These are phyloP conservation scores for Brenthis ino DNA, from an alignment of 2,888 invertebrate species.

Conservation along the genomic window DNA sequence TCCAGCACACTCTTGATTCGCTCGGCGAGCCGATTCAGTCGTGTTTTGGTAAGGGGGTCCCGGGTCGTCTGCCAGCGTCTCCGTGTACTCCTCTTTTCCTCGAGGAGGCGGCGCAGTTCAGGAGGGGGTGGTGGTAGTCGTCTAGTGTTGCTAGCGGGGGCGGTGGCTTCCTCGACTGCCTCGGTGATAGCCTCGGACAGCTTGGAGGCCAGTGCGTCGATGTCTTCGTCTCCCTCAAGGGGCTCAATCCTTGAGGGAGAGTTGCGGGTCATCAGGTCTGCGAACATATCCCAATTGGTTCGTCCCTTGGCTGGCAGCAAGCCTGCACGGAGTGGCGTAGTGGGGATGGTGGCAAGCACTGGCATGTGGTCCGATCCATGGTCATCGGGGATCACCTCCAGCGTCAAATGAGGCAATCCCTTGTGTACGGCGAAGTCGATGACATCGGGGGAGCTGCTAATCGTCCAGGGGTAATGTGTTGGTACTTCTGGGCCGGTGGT, in stretches of 20 bases:
- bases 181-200: background rate
- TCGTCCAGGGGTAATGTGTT: background rate
- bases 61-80: background rate
- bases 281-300: background rate
- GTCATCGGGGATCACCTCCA: background rate
- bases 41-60: background rate
- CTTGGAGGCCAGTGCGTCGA: background rate
- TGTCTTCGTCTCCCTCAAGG: background rate
- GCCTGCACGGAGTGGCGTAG: background rate
- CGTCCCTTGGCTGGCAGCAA: background rate
- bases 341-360: background rate
- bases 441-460: slow-evolving; percentile 8
- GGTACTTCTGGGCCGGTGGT: slow-evolving; percentile 16
- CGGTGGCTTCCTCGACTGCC: background rate
- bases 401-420: background rate
- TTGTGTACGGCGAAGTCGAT: slow-evolving; percentile 30
- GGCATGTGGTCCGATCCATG: background rate
- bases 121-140: background rate
- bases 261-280: too few relatives aligned
- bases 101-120: background rate
- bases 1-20: background rate
- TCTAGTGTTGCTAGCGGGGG: background rate
- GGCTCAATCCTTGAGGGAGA: background rate
- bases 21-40: background rate
- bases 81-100: background rate